Conservation (phyloP, 2,888 invertebrate species). For the Colostygia pectinataria region DNA sequence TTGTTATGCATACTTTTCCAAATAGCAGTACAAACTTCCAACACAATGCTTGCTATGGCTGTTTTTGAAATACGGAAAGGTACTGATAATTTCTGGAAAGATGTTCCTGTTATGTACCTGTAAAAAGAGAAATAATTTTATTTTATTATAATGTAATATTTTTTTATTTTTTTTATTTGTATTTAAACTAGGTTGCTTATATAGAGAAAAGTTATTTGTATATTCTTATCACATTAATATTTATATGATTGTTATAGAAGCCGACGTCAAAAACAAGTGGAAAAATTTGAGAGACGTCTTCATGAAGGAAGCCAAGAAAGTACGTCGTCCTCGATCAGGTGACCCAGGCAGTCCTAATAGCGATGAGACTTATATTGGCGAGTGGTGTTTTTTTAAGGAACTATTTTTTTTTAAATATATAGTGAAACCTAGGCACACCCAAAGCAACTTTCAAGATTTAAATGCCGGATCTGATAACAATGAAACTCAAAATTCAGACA, state of each 20-base stretch:
- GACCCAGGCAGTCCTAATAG: constrained; percentile 33
- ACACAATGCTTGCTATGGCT: constrained; percentile 31
- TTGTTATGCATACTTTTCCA: no score
- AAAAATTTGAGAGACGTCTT: constrained; percentile 30
- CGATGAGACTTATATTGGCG: constrained; percentile 25
- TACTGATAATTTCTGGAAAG: constrained; percentile 28
- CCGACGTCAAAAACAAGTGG: constrained; percentile 28
- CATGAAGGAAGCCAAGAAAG: constrained; percentile 29
- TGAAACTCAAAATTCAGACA: constrained; percentile 22
- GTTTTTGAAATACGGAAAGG: constrained; percentile 32
- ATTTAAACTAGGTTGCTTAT: constrained; percentile 1
- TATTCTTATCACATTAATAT: constrained; percentile 19
- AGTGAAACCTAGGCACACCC: constrained; percentile 22
- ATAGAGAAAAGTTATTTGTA: constrained; percentile 18
- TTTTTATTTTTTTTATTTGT: background rate
- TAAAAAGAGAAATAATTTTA: constrained; percentile 18
- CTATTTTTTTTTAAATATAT: constrained; percentile 25
- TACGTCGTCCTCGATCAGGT: constrained; percentile 31
- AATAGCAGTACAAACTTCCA: no score
- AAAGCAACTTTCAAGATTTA: constrained; percentile 20
- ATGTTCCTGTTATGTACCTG: constrained; percentile 30
- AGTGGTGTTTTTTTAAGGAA: constrained; percentile 22
- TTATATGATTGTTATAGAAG: constrained; percentile 25
- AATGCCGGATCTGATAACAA: constrained; percentile 24
- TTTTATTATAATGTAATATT: constrained; percentile 11